Evolutionary conservation across 2,888 invertebrate species (phyloP), one percentile per base, ranked within the genome.

Genomic region (Rhagium mordax): DNA sequence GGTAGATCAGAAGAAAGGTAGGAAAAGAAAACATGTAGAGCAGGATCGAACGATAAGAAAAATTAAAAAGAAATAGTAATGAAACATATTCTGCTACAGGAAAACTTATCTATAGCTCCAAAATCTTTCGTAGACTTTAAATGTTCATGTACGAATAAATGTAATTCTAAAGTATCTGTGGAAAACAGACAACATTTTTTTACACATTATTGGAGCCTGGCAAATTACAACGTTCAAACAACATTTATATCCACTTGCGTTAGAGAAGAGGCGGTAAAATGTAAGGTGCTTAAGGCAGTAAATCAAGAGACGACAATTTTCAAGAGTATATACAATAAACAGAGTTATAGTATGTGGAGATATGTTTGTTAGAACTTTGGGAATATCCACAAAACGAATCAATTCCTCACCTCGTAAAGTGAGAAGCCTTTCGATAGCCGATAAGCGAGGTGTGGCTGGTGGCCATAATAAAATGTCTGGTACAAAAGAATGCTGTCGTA

Each of bases 381-480:
- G 20, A 16, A 53, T 66, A 6, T 66, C 66, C 13, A 29, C 66
- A 18, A 64, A 64, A 49, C 24, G 49, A 21, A 49, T 64, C 15
- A 64, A 64, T 21, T 49, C 53, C 4, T 10, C 66, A 59, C 66
- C 71, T 4, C 6, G 20, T 10, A 65, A 66, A 49, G 51, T 65
- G 3, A 65, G 71, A 48, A 51, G n/a, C 16, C 13, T 71, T 8
- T 53, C 57, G 51, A 71, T 24, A 21, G 60, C 15, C n/a, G 51
- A 66, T 51, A 27, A 16, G 7, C 73, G 72, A 74, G 75, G 76
- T 72, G 71, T 76, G 61, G 72, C 77, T 61, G 73, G 70, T 75
- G 76, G 76, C n/a, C 67, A 74, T 27, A 67, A 74, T 59, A 74
- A 74, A 53, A 74, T 67, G 47, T 29, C 67, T n/a, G 41, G 29